A percentile compares a stretch with the other conserved stretches of the same genome.
These are phyloP conservation scores for Tursiops truncatus DNA, from an alignment of 2,113 vertebrate genomes.

Conservation along the genomic window DNA sequence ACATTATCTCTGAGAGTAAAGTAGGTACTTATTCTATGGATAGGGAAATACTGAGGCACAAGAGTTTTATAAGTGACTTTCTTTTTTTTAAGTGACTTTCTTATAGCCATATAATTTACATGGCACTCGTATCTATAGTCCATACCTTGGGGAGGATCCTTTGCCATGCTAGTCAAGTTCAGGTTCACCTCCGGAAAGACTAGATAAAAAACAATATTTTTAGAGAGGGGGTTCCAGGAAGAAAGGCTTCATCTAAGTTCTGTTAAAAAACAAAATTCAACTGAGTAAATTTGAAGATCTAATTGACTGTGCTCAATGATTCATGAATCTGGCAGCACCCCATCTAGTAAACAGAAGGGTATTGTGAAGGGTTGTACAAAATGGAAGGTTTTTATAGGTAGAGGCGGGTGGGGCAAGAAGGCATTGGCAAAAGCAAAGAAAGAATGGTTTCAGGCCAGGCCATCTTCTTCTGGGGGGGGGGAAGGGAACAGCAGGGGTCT, in stretches of 20 bases:
- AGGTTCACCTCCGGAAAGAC: not conserved
- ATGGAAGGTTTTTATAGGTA: not conserved
- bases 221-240: not conserved
- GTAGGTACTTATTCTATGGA: not conserved
- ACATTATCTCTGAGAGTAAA: not conserved
- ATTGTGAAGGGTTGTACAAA: not conserved
- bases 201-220: not conserved
- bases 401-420: not conserved
- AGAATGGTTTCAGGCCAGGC: not conserved
- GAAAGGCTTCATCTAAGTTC: not conserved
- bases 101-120: not conserved
- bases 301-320: not conserved
- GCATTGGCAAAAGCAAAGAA: not conserved
- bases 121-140: not conserved
- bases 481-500: not conserved
- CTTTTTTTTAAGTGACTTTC: slow-evolving; percentile 12
- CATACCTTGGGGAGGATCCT: not conserved
- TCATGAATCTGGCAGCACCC: not conserved
- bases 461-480: not conserved
- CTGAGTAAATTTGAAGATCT: not conserved
- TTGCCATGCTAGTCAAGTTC: not conserved
- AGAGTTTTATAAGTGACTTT: not conserved
- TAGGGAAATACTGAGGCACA: not conserved
- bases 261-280: not conserved
- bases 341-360: not conserved